phyloP scores from a whole-genome alignment of 2,888 invertebrate genomes.

The Protodeltote pygarga region DNA sequence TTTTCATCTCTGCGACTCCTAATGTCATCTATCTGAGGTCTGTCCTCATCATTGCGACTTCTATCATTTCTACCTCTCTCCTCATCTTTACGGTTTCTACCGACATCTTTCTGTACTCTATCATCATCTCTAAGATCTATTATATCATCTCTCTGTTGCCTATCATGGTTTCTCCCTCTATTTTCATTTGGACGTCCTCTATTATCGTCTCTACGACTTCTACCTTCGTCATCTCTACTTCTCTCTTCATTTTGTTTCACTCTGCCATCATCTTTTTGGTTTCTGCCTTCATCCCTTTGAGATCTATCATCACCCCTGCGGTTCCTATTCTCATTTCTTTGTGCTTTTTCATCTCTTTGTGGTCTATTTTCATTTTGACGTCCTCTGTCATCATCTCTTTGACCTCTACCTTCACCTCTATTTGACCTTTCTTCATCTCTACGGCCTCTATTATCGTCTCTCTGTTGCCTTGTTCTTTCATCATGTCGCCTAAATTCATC shows the following conservation, averaged over 20 bases:
- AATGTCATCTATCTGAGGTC: conserved; percentile 11
- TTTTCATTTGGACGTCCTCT: conserved; percentile 19
- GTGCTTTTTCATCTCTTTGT: conserved; percentile 12
- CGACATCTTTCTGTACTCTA: conserved; percentile 11
- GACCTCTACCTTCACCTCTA: conserved; percentile 11
- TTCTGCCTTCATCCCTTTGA: conserved; percentile 5
- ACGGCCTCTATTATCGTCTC: conserved; percentile 8
- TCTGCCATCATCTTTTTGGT: conserved; percentile 36
- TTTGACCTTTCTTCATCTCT: conserved; percentile 4
- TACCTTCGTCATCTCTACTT: conserved; percentile 7
- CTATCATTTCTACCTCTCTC: conserved; percentile 17
- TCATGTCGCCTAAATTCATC: conserved; percentile 1
- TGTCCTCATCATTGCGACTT: conserved; percentile 3
- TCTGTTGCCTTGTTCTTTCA: neutral
- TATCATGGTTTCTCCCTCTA: conserved; percentile 11
- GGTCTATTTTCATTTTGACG: conserved; percentile 4
- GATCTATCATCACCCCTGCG: conserved; percentile 2
- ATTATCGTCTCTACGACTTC: conserved; percentile 17
- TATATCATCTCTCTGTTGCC: neutral
- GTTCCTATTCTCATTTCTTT: conserved; percentile 11
- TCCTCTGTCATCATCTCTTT: conserved; percentile 13
- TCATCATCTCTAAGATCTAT: conserved; percentile 19
- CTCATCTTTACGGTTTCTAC: conserved; percentile 13
- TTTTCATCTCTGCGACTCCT: conserved; percentile 30
- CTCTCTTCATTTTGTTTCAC: conserved; percentile 26